Percentiles rank a stretch among this genome's conserved stretches.
Evolutionary conservation across 2,113 vertebrate species (phyloP).

Genomic region (Sturnira hondurensis): DNA sequence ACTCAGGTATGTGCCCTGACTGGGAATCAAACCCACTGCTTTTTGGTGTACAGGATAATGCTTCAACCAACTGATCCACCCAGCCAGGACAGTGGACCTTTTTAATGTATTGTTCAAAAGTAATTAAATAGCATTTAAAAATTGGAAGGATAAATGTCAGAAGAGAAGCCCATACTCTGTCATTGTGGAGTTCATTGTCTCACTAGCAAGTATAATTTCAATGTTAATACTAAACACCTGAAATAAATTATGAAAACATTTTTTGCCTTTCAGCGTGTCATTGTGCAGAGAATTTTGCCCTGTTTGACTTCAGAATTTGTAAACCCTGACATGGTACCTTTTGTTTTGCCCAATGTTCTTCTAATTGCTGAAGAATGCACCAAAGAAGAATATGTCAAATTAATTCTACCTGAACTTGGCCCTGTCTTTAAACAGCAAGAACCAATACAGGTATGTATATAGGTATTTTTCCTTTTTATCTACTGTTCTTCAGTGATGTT

Average conservation of each 20-base stretch:
- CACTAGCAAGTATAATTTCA: not conserved
- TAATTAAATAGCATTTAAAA: not conserved
- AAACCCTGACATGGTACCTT: slow-evolving; percentile 99
- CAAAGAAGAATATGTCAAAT: slow-evolving; percentile 94
- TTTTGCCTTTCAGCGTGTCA: slow-evolving; percentile 87
- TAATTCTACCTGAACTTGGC: slow-evolving; percentile 94
- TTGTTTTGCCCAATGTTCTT: slow-evolving; percentile 96
- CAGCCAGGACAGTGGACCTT: not conserved
- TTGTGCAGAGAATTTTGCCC: slow-evolving; percentile 94
- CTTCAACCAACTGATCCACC: too few relatives aligned
- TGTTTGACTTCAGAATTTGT: slow-evolving; percentile 95
- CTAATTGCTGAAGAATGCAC: slow-evolving; percentile 98
- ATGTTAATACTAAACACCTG: not conserved
- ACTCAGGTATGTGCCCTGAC: too few relatives aligned
- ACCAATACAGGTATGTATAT: slow-evolving; percentile 91
- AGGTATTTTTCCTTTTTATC: not conserved
- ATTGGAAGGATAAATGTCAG: not conserved
- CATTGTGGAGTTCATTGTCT: not conserved
- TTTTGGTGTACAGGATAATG: too few relatives aligned
- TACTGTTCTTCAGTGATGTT: slow-evolving; percentile 47
- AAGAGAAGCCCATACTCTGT: not conserved
- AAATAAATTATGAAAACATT: slow-evolving; percentile 15
- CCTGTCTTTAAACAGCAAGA: slow-evolving; percentile 99
- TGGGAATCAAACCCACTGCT: too few relatives aligned
- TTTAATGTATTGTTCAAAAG: not conserved